Conservation (phyloP, 2,797 vertebrate species). For the Bradypodion ventrale region DNA sequence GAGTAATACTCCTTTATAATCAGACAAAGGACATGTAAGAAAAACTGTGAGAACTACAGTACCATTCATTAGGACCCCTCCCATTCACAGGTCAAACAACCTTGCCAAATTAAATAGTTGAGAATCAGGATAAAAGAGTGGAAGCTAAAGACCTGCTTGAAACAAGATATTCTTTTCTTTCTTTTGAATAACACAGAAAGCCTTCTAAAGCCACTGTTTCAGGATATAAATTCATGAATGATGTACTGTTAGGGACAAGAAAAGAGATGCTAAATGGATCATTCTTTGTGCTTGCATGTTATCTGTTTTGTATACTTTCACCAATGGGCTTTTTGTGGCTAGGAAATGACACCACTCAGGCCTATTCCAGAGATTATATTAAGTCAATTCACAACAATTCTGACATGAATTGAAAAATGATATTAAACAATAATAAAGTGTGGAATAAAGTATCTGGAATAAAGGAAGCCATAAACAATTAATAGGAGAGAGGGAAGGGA, state of each 20-base stretch:
- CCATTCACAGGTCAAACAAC: slow-evolving; percentile 5
- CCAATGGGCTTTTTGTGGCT: slow-evolving; percentile 32
- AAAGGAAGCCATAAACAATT: neutral
- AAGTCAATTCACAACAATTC: neutral
- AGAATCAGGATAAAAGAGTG: neutral
- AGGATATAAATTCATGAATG: slow-evolving; percentile 35
- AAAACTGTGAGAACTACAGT: neutral
- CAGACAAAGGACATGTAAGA: neutral
- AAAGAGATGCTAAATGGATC: neutral
- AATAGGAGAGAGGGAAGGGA: neutral
- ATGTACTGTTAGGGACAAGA: slow-evolving; percentile 28
- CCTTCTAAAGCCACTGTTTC: slow-evolving; percentile 28
- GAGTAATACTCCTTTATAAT: neutral
- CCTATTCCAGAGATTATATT: neutral
- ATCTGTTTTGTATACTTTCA: slow-evolving; percentile 47
- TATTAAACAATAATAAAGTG: neutral
- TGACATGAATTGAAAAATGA: neutral
- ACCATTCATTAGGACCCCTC: neutral
- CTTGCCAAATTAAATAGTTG: slow-evolving; percentile 18
- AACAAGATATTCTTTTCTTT: slow-evolving; percentile 3
- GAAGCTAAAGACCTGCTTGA: slow-evolving; percentile 27
- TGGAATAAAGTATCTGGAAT: neutral
- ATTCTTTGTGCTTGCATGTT: slow-evolving; percentile 8
- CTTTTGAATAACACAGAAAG: slow-evolving; percentile 2
- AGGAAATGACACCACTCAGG: neutral